These are phyloP conservation scores for Mesorhabditis sp. DNA, from an alignment of 2,888 invertebrate genomes.

Conservation along the genomic window DNA sequence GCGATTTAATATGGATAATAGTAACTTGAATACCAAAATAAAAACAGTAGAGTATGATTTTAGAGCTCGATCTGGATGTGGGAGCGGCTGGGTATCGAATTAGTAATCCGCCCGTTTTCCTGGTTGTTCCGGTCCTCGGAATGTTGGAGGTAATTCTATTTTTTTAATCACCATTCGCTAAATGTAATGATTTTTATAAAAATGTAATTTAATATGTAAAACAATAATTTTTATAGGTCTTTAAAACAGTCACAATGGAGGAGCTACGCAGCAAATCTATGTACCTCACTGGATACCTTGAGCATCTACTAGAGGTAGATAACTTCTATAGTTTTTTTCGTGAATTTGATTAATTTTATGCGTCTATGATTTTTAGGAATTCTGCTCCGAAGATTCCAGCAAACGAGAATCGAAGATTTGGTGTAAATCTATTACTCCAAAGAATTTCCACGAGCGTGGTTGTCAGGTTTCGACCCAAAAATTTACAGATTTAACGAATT, in stretches of 20 bases:
- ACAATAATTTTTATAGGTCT: constrained; percentile 63
- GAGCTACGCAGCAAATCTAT: constrained; percentile 61
- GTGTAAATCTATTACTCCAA: constrained; percentile 63
- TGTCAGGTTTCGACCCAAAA: constrained; percentile 57
- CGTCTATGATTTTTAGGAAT: too few species aligned
- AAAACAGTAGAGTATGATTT: constrained; percentile 10
- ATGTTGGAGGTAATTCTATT: constrained; percentile 59
- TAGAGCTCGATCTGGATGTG: constrained; percentile 59
- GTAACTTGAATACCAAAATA: constrained; percentile 49
- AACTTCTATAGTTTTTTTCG: too few species aligned
- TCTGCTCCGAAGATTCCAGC: constrained; percentile 9
- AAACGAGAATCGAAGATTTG: constrained; percentile 27
- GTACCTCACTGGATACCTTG: constrained; percentile 65
- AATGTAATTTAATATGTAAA: too few species aligned
- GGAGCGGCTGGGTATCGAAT: constrained; percentile 64
- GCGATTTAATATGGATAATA: constrained; percentile 61
- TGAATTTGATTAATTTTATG: too few species aligned
- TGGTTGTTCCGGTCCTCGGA: constrained; percentile 61
- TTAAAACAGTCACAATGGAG: constrained; percentile 61
- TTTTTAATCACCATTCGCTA: background rate
- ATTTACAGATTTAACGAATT: too few species aligned
- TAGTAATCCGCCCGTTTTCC: constrained; percentile 64
- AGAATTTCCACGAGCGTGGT: constrained; percentile 63
- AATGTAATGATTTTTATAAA: background rate
- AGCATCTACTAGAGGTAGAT: constrained; percentile 49